Conservation (phyloP, 2,113 vertebrate genomes). For the Coryphaenoides rupestris region DNA sequence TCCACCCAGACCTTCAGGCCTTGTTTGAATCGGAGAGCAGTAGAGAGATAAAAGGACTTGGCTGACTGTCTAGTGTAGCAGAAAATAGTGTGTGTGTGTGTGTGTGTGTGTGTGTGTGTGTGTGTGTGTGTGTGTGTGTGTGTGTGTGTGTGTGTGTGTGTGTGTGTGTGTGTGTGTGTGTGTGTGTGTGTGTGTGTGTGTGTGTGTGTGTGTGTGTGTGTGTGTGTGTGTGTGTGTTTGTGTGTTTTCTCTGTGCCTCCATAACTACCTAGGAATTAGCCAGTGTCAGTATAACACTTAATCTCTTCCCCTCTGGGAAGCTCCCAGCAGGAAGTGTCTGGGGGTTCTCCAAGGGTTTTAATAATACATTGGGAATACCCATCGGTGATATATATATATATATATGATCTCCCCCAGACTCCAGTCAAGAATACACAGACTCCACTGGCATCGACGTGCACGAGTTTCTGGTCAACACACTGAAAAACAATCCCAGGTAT, state of each 20-base stretch:
- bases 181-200: slow-evolving; percentile 9
- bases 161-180: slow-evolving; percentile 10
- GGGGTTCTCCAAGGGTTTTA: no score
- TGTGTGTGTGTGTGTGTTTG: slow-evolving; percentile 8
- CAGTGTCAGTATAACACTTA: slow-evolving; percentile 1
- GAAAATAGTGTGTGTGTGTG: slow-evolving; percentile 37
- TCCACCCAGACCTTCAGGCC: slow-evolving; percentile 22
- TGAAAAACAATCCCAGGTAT: slow-evolving; percentile 99
- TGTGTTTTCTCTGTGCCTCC: neutral
- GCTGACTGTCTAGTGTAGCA: slow-evolving; percentile 30
- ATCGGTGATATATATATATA: no score
- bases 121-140: neutral
- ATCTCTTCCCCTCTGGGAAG: no score
- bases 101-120: slow-evolving; percentile 10
- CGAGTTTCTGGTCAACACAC: slow-evolving; percentile 99
- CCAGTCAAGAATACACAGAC: slow-evolving; percentile 99
- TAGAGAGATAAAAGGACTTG: slow-evolving; percentile 34
- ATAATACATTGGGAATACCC: no score
- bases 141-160: slow-evolving; percentile 7
- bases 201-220: slow-evolving; percentile 5
- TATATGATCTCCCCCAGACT: slow-evolving; percentile 74
- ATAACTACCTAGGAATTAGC: slow-evolving; percentile 7
- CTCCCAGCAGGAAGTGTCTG: no score
- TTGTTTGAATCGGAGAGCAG: slow-evolving; percentile 31
- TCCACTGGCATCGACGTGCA: slow-evolving; percentile 98